Conservation (phyloP, 2,888 invertebrate genomes). For the Nysson spinosus region DNA sequence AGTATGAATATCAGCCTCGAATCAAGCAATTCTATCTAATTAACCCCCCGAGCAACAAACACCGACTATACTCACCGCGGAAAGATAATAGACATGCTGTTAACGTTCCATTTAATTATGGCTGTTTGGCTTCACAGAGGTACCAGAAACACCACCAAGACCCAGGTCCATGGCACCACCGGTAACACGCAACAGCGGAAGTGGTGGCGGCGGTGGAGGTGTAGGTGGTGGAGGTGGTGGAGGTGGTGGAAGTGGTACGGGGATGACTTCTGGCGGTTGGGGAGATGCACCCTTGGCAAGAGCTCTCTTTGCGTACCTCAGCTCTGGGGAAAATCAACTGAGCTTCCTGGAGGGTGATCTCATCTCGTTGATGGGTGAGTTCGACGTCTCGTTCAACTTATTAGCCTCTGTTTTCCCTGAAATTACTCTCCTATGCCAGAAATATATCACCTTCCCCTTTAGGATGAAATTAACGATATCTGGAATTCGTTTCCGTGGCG, state of each 20-base stretch:
- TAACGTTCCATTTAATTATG: not conserved
- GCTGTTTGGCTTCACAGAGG: slow-evolving; percentile 60
- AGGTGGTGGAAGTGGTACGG: slow-evolving; percentile 60
- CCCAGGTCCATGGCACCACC: slow-evolving; percentile 82
- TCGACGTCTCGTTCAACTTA: not conserved
- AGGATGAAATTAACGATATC: not conserved
- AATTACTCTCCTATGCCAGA: slow-evolving; percentile 6
- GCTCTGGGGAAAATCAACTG: slow-evolving; percentile 93
- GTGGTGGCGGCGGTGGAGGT: slow-evolving; percentile 65
- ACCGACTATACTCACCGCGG: too few relatives aligned
- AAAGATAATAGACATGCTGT: not conserved
- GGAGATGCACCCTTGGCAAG: slow-evolving; percentile 89
- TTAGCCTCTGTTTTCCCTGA: slow-evolving; percentile 1
- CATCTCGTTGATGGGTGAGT: slow-evolving; percentile 86
- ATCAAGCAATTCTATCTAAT: too few relatives aligned
- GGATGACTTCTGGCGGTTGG: slow-evolving; percentile 72
- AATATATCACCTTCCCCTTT: not conserved
- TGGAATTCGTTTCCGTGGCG: slow-evolving; percentile 1
- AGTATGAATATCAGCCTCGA: too few relatives aligned
- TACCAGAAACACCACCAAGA: slow-evolving; percentile 79
- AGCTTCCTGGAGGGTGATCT: slow-evolving; percentile 95
- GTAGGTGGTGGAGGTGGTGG: slow-evolving; percentile 68
- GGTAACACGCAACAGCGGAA: slow-evolving; percentile 70
- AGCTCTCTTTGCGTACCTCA: slow-evolving; percentile 93
- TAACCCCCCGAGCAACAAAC: too few relatives aligned